These are phyloP conservation scores for Branchipolynoe longqiensis DNA, from an alignment of 2,888 invertebrate genomes.

Conservation along the genomic window DNA sequence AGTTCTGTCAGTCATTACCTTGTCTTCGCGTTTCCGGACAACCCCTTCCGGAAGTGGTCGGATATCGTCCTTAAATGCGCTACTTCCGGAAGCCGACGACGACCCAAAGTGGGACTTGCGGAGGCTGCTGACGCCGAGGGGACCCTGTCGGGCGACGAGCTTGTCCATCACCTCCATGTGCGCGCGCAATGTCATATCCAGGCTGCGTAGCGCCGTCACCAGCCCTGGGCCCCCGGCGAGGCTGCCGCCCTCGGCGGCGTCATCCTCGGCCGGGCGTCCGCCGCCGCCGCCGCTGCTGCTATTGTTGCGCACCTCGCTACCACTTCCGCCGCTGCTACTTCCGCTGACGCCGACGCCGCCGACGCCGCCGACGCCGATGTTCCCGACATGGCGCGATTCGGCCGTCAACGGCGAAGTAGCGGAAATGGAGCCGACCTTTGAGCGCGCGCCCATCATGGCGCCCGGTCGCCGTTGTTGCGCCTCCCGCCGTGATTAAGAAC, in stretches of 20 bases:
- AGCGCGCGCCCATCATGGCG: not conserved
- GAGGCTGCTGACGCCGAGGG: not conserved
- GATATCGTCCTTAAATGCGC: conserved; percentile 37
- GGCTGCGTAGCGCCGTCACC: not conserved
- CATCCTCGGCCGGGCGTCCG: not conserved
- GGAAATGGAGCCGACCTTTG: not conserved
- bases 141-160: not conserved
- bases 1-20: conserved; percentile 4
- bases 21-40: conserved; percentile 12
- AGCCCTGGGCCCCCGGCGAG: not conserved
- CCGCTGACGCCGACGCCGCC: not conserved
- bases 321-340: not conserved
- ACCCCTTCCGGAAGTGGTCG: conserved; percentile 13
- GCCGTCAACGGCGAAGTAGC: not conserved
- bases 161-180: conserved; percentile 37
- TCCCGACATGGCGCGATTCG: not conserved
- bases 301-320: not conserved
- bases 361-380: not conserved
- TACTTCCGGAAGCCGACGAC: conserved; percentile 7
- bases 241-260: not conserved
- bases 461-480: not conserved
- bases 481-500: too few relatives aligned
- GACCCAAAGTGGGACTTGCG: not conserved
- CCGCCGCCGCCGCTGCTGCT: not conserved
- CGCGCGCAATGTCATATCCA: not conserved